Conservation (phyloP, 2,888 invertebrate genomes). For the Phalangium opilio region DNA sequence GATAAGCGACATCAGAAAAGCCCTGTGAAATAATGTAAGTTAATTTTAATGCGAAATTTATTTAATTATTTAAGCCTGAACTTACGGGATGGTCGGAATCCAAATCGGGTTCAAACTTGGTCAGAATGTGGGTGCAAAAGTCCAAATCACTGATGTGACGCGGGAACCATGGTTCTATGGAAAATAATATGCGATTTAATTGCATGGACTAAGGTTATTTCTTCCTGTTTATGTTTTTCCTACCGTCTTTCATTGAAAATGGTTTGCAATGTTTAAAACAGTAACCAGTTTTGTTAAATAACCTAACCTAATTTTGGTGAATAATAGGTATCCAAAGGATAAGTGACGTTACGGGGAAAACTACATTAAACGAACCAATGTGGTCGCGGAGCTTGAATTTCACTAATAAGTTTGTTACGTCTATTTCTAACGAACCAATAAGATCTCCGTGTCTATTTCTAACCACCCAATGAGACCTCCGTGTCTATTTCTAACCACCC, state of each 20-base stretch:
- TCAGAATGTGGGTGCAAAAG: constrained; percentile 93
- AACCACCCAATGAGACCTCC: too few relatives aligned
- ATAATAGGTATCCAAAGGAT: not conserved
- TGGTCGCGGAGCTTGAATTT: too few relatives aligned
- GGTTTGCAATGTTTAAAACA: too few relatives aligned
- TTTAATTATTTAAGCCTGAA: not conserved
- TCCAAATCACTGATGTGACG: constrained; percentile 88
- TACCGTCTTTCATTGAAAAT: too few relatives aligned
- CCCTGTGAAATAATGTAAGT: constrained; percentile 37
- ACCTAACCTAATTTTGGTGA: not conserved
- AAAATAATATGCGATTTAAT: not conserved
- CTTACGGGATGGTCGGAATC: constrained; percentile 85
- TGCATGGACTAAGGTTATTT: not conserved
- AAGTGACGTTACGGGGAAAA: not conserved
- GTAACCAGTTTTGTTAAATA: too few relatives aligned
- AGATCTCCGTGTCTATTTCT: too few relatives aligned
- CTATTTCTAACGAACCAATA: too few relatives aligned
- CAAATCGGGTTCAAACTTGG: constrained; percentile 82
- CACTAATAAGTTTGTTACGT: too few relatives aligned
- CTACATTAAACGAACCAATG: too few relatives aligned
- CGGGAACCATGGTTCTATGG: constrained; percentile 81
- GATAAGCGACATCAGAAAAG: constrained; percentile 85
- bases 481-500: too few relatives aligned
- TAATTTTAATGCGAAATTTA: not conserved
- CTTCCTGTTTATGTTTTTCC: too few relatives aligned